A percentile compares a stretch with the other conserved stretches of the same genome.
These are phyloP conservation scores for Bombus difficillimus DNA, from an alignment of 1,140 invertebrate species.

Conservation along the genomic window DNA sequence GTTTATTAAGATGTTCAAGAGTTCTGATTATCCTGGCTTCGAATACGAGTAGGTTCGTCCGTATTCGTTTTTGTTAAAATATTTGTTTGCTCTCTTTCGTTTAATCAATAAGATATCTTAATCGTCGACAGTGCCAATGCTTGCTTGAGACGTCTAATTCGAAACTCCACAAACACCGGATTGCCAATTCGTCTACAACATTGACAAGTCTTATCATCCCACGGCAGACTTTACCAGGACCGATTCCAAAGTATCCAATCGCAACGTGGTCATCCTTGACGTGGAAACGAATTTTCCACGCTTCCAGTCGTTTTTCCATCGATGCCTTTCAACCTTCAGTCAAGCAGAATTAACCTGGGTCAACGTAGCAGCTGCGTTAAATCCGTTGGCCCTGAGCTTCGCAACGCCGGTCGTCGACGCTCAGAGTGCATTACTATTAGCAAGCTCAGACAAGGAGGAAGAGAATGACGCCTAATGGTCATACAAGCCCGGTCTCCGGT, in stretches of 20 bases:
- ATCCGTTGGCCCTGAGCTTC: not conserved
- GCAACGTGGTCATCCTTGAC: not conserved
- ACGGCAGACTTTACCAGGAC: not conserved
- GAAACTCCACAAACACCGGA: not conserved
- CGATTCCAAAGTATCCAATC: not conserved
- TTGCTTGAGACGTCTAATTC: not conserved
- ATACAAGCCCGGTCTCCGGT: not conserved
- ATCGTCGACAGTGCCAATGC: too few relatives aligned
- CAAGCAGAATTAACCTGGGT: not conserved
- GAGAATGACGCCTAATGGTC: too few relatives aligned
- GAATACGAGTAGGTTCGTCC: too few relatives aligned
- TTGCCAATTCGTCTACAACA: not conserved
- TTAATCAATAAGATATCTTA: not conserved
- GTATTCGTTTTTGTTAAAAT: too few relatives aligned
- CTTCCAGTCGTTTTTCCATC: constrained; percentile 10
- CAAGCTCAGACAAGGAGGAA: too few relatives aligned
- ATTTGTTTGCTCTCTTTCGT: not conserved
- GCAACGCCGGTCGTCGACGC: not conserved
- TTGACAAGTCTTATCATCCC: not conserved
- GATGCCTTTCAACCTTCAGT: constrained; percentile 2
- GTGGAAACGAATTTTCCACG: constrained; percentile 4
- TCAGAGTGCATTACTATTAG: constrained; percentile 17
- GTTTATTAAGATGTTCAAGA: too few relatives aligned
- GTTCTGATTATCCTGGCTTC: too few relatives aligned
- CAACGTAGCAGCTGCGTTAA: not conserved